These are phyloP conservation scores for Dipodomys spectabilis DNA, from an alignment of 2,113 vertebrate genomes.

Conservation along the genomic window DNA sequence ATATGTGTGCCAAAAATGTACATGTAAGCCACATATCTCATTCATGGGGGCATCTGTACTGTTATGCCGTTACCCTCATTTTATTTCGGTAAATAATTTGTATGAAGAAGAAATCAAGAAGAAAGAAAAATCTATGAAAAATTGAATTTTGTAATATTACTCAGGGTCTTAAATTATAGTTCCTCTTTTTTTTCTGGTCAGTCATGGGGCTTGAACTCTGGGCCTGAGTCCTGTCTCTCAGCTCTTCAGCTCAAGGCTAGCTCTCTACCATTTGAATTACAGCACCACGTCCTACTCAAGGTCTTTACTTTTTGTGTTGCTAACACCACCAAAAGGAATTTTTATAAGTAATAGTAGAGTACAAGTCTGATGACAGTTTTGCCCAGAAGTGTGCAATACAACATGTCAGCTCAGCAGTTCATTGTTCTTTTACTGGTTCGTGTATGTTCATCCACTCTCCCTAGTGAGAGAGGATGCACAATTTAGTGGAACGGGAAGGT, in stretches of 20 bases:
- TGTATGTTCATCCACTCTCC: not conserved
- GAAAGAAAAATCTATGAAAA: constrained; percentile 76
- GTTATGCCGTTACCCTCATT: constrained; percentile 15
- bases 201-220: too few relatives aligned
- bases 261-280: too few relatives aligned
- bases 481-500: constrained; percentile 29
- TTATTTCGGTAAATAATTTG: constrained; percentile 69
- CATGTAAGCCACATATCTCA: not conserved
- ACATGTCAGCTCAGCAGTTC: constrained; percentile 53
- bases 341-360: constrained; percentile 67
- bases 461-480: not conserved
- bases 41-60: not conserved
- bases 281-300: not conserved
- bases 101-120: constrained; percentile 51
- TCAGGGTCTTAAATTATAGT: not conserved
- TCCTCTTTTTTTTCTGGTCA: too few relatives aligned
- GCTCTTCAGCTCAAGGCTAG: too few relatives aligned
- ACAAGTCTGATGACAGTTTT: constrained; percentile 63
- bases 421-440: constrained; percentile 64
- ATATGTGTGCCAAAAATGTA: not conserved
- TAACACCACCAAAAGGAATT: constrained; percentile 67
- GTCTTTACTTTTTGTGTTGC: constrained; percentile 75
- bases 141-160: constrained; percentile 68
- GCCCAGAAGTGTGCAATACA: constrained; percentile 62
- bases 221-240: too few relatives aligned